phyloP scores from a whole-genome alignment of 2,888 invertebrate genomes.

The Cryptocheilus praepositus region DNA sequence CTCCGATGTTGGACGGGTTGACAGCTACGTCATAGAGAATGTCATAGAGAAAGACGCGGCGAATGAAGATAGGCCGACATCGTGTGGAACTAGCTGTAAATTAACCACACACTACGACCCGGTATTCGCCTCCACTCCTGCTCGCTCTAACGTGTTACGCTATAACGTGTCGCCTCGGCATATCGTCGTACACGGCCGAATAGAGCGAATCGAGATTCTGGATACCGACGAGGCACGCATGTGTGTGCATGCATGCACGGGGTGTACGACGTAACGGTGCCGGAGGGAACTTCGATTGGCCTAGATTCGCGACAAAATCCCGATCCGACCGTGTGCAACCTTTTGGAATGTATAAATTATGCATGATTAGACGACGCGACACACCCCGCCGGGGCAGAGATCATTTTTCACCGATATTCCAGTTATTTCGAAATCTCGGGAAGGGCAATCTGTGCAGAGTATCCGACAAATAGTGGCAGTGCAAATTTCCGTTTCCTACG shows the following conservation, averaged over 20 bases:
- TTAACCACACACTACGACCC: slow-evolving; percentile 61
- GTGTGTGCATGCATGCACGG: neutral
- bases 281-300: too few relatives aligned
- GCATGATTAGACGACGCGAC: slow-evolving; percentile 1
- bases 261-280: too few relatives aligned
- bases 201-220: slow-evolving; percentile 35
- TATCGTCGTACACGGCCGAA: slow-evolving; percentile 38
- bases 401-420: too few relatives aligned
- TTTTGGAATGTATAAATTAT: too few relatives aligned
- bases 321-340: too few relatives aligned
- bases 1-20: slow-evolving; percentile 47
- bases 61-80: neutral
- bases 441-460: too few relatives aligned
- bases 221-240: slow-evolving; percentile 17
- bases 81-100: slow-evolving; percentile 65
- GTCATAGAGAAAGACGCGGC: neutral
- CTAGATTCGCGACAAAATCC: too few relatives aligned
- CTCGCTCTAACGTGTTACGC: slow-evolving; percentile 18
- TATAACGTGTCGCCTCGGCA: slow-evolving; percentile 19
- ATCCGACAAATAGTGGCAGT: too few relatives aligned
- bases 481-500: too few relatives aligned
- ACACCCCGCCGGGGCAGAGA: too few relatives aligned
- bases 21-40: slow-evolving; percentile 25
- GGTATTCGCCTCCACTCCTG: slow-evolving; percentile 35
- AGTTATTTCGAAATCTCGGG: too few relatives aligned